Conservation (phyloP, 2,797 vertebrate genomes). For the Melanotaenia boesemani region DNA sequence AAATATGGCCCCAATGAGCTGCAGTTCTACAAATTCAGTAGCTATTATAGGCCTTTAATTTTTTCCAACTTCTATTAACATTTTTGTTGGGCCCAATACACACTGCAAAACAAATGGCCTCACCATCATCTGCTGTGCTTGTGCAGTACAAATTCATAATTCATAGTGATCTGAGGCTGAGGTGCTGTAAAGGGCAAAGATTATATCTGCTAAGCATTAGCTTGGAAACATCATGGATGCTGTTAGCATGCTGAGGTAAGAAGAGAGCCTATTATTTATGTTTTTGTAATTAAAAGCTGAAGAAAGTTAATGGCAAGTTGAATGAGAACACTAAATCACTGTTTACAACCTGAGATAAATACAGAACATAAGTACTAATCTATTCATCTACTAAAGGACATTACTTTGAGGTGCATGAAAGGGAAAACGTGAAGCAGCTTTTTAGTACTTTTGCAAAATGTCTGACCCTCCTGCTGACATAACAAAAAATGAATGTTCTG, state of each 20-base stretch:
- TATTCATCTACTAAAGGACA: not conserved
- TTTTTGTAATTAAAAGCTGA: not conserved
- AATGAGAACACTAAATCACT: conserved; percentile 11
- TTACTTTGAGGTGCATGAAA: conserved; percentile 11
- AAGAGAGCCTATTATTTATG: not conserved
- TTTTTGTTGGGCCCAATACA: not conserved
- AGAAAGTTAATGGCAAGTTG: not conserved
- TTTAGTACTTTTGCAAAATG: no score
- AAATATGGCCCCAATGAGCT: not conserved
- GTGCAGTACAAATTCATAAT: not conserved
- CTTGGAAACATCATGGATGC: not conserved
- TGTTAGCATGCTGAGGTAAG: not conserved
- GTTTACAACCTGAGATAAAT: not conserved
- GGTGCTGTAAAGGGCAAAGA: not conserved
- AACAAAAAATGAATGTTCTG: conserved; percentile 22
- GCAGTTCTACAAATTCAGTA: not conserved
- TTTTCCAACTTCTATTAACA: not conserved
- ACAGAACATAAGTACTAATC: not conserved
- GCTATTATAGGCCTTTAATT: not conserved
- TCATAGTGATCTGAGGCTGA: not conserved
- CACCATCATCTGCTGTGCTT: not conserved
- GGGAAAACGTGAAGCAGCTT: not conserved
- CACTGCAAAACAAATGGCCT: not conserved
- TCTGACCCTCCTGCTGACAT: conserved; percentile 3
- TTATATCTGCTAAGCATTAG: not conserved